These are phyloP conservation scores for Caenorhabditis uteleia DNA, from an alignment of 2,888 invertebrate genomes.

Conservation along the genomic window DNA sequence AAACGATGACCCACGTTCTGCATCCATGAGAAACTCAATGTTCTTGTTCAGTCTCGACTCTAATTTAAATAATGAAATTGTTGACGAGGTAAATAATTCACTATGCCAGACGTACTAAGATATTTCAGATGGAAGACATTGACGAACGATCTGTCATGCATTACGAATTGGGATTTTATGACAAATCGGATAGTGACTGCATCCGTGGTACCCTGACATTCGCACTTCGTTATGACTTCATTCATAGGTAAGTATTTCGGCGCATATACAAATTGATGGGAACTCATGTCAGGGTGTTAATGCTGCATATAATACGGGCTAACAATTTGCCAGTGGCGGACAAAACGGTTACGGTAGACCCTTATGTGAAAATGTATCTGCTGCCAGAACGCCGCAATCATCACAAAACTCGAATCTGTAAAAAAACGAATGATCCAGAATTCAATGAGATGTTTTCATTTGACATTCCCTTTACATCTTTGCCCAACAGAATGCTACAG, in stretches of 20 bases:
- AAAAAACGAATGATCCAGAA: slow-evolving; percentile 58
- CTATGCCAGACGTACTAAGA: neutral
- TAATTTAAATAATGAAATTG: slow-evolving; percentile 20
- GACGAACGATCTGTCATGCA: slow-evolving; percentile 65
- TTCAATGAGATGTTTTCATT: slow-evolving; percentile 78
- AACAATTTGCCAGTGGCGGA: slow-evolving; percentile 76
- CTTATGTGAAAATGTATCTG: slow-evolving; percentile 85
- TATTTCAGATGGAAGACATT: slow-evolving; percentile 50
- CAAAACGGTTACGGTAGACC: slow-evolving; percentile 84
- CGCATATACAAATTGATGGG: neutral
- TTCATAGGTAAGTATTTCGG: slow-evolving; percentile 74
- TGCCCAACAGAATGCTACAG: slow-evolving; percentile 78
- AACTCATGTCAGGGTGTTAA: slow-evolving; percentile 74
- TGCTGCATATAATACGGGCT: slow-evolving; percentile 71
- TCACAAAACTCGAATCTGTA: slow-evolving; percentile 79
- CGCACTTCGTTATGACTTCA: slow-evolving; percentile 82
- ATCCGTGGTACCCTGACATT: slow-evolving; percentile 82
- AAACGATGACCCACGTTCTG: slow-evolving; percentile 38
- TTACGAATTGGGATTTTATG: slow-evolving; percentile 78
- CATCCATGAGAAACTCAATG: slow-evolving; percentile 43
- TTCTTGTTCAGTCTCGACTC: slow-evolving; percentile 44
- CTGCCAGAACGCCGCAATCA: slow-evolving; percentile 85
- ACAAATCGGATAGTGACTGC: slow-evolving; percentile 78
- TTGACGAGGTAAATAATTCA: slow-evolving; percentile 24
- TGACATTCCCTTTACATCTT: slow-evolving; percentile 81